Evolutionary conservation across 2,113 vertebrate genomes (phyloP).

Genomic region (Toxostoma redivivum): DNA sequence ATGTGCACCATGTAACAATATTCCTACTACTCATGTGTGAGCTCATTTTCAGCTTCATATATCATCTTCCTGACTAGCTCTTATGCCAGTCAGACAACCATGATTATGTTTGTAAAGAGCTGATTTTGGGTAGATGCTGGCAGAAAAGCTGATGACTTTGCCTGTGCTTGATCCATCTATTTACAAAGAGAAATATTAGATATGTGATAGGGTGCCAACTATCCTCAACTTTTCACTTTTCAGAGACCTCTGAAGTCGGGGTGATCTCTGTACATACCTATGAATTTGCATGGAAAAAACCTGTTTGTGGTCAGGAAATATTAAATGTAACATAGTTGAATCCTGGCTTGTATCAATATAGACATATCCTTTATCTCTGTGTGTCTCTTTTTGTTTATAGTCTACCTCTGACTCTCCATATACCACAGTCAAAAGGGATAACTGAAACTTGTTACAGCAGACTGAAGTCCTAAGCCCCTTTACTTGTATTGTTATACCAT

Average conservation of each 20-base stretch:
- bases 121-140: not conserved
- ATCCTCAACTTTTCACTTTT: not conserved
- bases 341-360: not conserved
- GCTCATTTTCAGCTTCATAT: not conserved
- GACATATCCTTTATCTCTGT: not conserved
- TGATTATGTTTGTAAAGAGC: not conserved
- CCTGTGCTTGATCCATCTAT: not conserved
- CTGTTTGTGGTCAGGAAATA: not conserved
- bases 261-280: not conserved
- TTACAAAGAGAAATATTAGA: not conserved
- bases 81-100: not conserved
- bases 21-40: not conserved
- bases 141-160: not conserved
- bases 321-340: not conserved
- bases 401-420: not conserved
- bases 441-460: not conserved
- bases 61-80: not conserved
- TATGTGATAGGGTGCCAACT: not conserved
- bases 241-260: not conserved
- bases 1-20: not conserved
- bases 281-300: not conserved
- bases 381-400: not conserved
- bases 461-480: not conserved
- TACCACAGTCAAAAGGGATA: not conserved
- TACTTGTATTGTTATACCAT: not conserved